These are phyloP conservation scores for Drosophila ficusphila DNA, from an alignment of 1,140 invertebrate species.

Conservation along the genomic window DNA sequence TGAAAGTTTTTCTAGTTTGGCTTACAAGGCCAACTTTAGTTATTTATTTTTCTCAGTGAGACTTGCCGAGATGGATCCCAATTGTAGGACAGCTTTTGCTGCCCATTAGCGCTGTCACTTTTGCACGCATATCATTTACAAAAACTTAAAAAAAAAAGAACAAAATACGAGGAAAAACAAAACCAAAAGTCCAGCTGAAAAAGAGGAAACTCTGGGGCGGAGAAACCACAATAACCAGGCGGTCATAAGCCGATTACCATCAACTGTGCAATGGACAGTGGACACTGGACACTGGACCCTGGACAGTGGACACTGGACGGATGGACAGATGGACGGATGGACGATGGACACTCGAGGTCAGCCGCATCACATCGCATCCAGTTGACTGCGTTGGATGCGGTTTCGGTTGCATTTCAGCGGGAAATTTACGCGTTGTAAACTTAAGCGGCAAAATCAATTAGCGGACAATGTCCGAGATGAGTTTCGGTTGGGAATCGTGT, in stretches of 20 bases:
- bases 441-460: slow-evolving; percentile 73
- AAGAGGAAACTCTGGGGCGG: background rate
- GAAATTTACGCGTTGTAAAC: slow-evolving; percentile 62
- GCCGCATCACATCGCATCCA: slow-evolving; percentile 5
- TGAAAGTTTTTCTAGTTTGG: too few species aligned
- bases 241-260: slow-evolving; percentile 53
- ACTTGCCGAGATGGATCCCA: background rate
- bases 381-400: slow-evolving; percentile 2
- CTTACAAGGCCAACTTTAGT: too few species aligned
- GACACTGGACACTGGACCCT: slow-evolving; percentile 1
- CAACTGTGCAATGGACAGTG: background rate
- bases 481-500: background rate
- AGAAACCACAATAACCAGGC: slow-evolving; percentile 15
- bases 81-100: slow-evolving; percentile 3
- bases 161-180: slow-evolving; percentile 32
- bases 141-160: slow-evolving; percentile 39
- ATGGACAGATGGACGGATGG: background rate
- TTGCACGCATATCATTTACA: slow-evolving; percentile 61
- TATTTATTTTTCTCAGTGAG: background rate
- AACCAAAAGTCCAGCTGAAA: slow-evolving; percentile 8
- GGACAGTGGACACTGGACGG: background rate
- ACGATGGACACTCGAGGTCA: slow-evolving; percentile 39
- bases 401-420: slow-evolving; percentile 47
- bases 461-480: slow-evolving; percentile 33
- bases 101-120: slow-evolving; percentile 60